Percentiles rank a stretch among this genome's conserved stretches.
phyloP scores from a whole-genome alignment of 2,113 vertebrate species.

The Mormyrus lacerda region DNA sequence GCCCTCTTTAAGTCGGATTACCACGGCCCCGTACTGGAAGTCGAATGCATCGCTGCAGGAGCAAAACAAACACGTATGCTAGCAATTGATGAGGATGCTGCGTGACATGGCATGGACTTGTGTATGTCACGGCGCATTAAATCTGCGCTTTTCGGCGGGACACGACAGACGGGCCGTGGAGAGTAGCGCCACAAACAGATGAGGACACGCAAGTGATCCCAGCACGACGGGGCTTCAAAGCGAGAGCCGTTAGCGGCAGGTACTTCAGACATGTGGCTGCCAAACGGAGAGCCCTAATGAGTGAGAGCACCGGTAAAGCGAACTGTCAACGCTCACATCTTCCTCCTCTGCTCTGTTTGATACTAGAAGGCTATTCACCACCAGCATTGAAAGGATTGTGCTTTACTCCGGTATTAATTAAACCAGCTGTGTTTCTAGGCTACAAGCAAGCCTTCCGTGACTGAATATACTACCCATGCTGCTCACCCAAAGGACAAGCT shows the following conservation, averaged over 20 bases:
- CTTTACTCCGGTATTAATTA: neutral
- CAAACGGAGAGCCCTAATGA: neutral
- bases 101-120: neutral
- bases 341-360: too few species aligned
- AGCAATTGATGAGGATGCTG: constrained; percentile 19
- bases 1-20: constrained; percentile 86
- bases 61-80: constrained; percentile 12
- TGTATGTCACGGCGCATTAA: constrained; percentile 14
- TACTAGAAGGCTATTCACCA: neutral
- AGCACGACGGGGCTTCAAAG: neutral
- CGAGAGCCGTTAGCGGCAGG: neutral
- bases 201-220: neutral
- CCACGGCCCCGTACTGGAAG: constrained; percentile 86
- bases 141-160: constrained; percentile 22
- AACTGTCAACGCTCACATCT: neutral
- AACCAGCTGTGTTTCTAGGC: neutral
- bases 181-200: neutral
- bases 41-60: constrained; percentile 86
- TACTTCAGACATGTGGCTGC: constrained; percentile 1
- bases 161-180: constrained; percentile 3
- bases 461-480: neutral
- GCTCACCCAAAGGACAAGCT: neutral
- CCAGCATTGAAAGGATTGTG: neutral
- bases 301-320: neutral
- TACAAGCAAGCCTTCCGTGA: constrained; percentile 24